Conservation (phyloP, 2,797 vertebrate species). For the Sebastes miniatus region DNA sequence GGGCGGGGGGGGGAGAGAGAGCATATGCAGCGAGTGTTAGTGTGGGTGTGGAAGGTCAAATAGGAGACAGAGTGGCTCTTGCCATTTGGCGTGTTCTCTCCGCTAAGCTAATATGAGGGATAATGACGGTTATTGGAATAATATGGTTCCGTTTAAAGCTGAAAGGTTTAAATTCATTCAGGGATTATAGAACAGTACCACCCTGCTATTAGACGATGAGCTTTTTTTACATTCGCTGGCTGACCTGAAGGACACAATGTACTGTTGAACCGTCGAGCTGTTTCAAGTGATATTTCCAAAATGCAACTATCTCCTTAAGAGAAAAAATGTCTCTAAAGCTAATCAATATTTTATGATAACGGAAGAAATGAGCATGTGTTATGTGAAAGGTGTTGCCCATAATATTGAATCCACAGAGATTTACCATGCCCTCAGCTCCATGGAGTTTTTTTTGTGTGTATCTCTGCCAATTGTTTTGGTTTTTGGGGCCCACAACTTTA, state of each 20-base stretch:
- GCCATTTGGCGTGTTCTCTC: constrained; percentile 53
- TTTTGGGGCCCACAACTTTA: neutral
- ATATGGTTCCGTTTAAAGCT: constrained; percentile 53
- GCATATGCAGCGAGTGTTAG: constrained; percentile 41
- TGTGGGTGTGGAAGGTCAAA: constrained; percentile 71
- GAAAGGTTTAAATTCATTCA: constrained; percentile 54
- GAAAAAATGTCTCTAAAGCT: neutral
- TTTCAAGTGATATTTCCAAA: neutral
- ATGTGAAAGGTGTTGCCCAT: neutral
- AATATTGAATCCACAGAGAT: neutral
- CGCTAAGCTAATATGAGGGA: constrained; percentile 59
- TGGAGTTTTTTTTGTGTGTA: neutral
- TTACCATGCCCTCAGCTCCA: neutral
- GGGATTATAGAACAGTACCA: constrained; percentile 50
- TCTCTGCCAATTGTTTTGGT: neutral
- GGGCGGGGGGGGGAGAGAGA: neutral
- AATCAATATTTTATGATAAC: neutral
- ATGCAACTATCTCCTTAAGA: neutral
- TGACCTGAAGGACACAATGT: constrained; percentile 13
- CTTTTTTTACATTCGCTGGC: neutral
- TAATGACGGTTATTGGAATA: constrained; percentile 62
- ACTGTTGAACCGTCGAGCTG: neutral
- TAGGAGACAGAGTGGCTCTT: constrained; percentile 47
- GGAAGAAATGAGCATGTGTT: neutral
- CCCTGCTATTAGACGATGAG: constrained; percentile 22